Percentiles rank a stretch among this genome's conserved stretches.
phyloP scores from a whole-genome alignment of 2,797 vertebrate genomes.

The Spea hammondii region DNA sequence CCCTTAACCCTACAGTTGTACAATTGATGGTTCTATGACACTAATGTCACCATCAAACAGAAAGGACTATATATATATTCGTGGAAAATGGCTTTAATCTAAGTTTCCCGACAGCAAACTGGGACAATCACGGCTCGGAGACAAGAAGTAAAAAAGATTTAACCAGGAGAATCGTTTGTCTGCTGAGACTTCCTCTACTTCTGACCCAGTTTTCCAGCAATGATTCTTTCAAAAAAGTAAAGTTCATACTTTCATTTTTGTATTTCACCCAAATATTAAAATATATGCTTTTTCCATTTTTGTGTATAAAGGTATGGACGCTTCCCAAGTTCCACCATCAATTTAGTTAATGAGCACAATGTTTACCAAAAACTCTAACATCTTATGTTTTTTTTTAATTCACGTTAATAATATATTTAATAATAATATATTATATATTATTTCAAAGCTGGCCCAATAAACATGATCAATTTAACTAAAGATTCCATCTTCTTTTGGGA shows the following conservation, averaged over 20 bases:
- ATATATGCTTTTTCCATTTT: no score
- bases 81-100: conserved; percentile 17
- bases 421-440: no score
- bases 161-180: neutral
- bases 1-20: conserved; percentile 5
- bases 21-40: conserved; percentile 7
- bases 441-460: no score
- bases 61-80: neutral
- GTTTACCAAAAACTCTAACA: no score
- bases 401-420: no score
- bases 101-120: conserved; percentile 30
- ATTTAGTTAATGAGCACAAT: no score
- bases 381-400: no score
- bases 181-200: conserved; percentile 19
- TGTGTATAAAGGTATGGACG: no score
- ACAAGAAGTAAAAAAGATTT: neutral
- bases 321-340: neutral
- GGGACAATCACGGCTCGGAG: conserved; percentile 27
- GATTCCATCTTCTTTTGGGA: no score
- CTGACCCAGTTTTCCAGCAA: conserved; percentile 14
- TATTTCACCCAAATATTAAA: neutral
- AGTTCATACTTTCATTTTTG: neutral
- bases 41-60: conserved; percentile 27
- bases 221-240: neutral
- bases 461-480: no score